These are phyloP conservation scores for Axea sp. DNA, from an alignment of 2,888 invertebrate genomes.

Conservation along the genomic window DNA sequence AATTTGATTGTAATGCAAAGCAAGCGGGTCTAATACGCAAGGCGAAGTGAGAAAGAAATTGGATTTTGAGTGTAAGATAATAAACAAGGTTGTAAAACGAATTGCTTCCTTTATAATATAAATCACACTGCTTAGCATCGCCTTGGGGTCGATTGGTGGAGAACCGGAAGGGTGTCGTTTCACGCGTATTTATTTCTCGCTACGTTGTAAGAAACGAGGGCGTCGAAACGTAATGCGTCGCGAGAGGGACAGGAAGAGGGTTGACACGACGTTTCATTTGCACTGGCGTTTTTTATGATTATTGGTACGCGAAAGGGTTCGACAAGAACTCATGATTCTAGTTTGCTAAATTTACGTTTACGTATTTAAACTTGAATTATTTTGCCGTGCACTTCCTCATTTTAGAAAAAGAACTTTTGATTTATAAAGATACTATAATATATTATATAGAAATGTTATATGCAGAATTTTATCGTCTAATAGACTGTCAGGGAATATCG, in stretches of 20 bases:
- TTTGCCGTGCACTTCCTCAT: no score
- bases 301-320: slow-evolving; percentile 49
- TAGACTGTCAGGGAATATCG: no score
- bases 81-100: slow-evolving; percentile 54
- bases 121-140: slow-evolving; percentile 54
- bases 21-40: neutral
- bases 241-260: slow-evolving; percentile 25
- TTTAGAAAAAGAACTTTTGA: no score
- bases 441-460: no score
- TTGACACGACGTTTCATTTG: slow-evolving; percentile 58
- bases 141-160: slow-evolving; percentile 52
- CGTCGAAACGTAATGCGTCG: slow-evolving; percentile 57
- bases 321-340: slow-evolving; percentile 27
- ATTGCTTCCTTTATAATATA: slow-evolving; percentile 58
- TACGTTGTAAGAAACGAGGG: slow-evolving; percentile 55
- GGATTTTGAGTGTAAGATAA: slow-evolving; percentile 34
- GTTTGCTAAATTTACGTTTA: slow-evolving; percentile 37
- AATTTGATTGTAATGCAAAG: no score
- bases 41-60: slow-evolving; percentile 26
- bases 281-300: slow-evolving; percentile 51
- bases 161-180: slow-evolving; percentile 60
- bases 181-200: slow-evolving; percentile 68
- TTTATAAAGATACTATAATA: no score
- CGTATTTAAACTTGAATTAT: no score
- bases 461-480: no score